These are phyloP conservation scores for Paramuricea clavata DNA, from an alignment of 92 coral and sea anemone genomes.

Conservation along the genomic window DNA sequence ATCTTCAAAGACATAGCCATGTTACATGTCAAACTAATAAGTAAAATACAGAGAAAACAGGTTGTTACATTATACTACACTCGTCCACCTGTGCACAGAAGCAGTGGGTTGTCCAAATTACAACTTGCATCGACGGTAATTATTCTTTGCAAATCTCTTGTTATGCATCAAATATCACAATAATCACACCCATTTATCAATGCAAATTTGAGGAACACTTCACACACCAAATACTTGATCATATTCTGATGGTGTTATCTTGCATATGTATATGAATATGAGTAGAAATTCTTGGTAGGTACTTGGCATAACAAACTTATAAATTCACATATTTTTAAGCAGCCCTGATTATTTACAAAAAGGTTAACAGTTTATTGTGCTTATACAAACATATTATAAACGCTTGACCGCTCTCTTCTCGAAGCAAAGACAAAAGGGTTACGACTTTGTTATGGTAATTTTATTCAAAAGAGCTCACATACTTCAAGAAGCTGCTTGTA, in stretches of 20 bases:
- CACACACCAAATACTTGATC: neutral
- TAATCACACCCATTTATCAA: neutral
- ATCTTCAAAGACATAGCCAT: no score
- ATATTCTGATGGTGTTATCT: no score
- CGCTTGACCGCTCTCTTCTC: slow-evolving; percentile 6
- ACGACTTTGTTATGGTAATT: neutral
- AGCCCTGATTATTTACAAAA: neutral
- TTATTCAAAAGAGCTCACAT: neutral
- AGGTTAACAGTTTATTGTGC: neutral
- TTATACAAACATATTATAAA: neutral
- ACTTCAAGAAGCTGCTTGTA: neutral
- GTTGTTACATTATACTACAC: neutral
- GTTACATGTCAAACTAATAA: no score
- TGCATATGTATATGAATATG: neutral
- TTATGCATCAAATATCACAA: neutral
- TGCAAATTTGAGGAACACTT: neutral
- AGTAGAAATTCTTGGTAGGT: neutral
- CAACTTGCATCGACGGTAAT: neutral
- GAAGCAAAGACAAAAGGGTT: neutral
- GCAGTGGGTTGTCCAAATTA: neutral
- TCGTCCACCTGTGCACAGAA: neutral
- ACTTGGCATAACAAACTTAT: neutral
- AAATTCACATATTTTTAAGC: neutral
- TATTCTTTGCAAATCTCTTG: neutral
- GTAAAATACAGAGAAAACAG: no score